A percentile compares a stretch with the other conserved stretches of the same genome.
Evolutionary conservation across 1,140 invertebrate genomes (phyloP).

Genomic region (Lordiphosa collinella): DNA sequence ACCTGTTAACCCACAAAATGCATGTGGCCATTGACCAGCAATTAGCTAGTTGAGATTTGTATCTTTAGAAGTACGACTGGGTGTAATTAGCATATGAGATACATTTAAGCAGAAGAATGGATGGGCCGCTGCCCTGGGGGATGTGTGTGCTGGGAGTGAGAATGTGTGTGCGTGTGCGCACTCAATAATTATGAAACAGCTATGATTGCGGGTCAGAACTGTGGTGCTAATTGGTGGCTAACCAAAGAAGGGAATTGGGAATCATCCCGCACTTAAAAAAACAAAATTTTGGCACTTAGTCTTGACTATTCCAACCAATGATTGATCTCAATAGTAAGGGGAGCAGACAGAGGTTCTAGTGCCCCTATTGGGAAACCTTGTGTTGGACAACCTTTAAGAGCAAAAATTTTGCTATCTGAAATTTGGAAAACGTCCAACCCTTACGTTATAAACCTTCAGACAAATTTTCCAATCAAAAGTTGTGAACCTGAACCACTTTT

Average conservation of each 20-base stretch:
- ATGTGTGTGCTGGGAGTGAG: slow-evolving; percentile 3
- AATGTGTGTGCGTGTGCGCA: not conserved
- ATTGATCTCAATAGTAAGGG: no score
- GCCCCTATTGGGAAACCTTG: no score
- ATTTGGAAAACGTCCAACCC: no score
- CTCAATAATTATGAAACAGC: slow-evolving; percentile 33
- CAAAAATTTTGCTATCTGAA: no score
- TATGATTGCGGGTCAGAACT: not conserved
- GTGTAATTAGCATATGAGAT: slow-evolving; percentile 61
- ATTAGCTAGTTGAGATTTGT: slow-evolving; percentile 52
- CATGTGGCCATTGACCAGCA: slow-evolving; percentile 57
- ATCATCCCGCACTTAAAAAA: not conserved
- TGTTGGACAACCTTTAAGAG: no score
- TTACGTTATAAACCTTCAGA: no score
- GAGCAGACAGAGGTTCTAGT: no score
- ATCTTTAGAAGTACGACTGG: slow-evolving; percentile 44
- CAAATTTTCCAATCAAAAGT: no score
- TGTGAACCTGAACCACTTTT: no score
- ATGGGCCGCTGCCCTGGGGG: slow-evolving; percentile 9
- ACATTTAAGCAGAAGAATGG: slow-evolving; percentile 13
- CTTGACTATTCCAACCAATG: no score
- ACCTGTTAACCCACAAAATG: slow-evolving; percentile 69
- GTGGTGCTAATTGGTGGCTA: slow-evolving; percentile 41
- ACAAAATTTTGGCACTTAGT: no score
- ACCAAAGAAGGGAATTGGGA: slow-evolving; percentile 24